Evolutionary conservation across 92 coral and sea anemone genomes (phyloP), one percentile per base, ranked within the genome.

Genomic region (Epizoanthus fatuus): DNA sequence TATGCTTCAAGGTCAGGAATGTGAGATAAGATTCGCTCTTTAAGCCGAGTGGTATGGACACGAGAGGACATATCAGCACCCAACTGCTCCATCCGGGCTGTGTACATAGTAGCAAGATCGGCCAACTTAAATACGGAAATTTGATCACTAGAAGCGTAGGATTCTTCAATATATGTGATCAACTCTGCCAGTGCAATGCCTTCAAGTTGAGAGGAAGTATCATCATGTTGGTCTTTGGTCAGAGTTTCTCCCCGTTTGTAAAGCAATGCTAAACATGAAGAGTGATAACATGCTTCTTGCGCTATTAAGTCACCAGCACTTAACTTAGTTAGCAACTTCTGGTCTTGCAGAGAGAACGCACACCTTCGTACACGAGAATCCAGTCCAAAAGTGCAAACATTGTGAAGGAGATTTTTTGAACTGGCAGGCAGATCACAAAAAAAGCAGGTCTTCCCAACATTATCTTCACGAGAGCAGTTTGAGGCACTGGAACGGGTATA

Each of bases 231-330:
- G 57, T 67, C 74, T 70, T 56, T 73, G 80, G 39, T 16, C 53
- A 63, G 32, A 15, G 86, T 14, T 25, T 60, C 62, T 40, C 69
- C 83, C 74, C 57, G 68, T n/a, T 88, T 92, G 74, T 88, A 81
- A 35, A 92, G 83, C 3, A 62, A 47, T 47, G 84, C 68, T 49
- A 92, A 7, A 72, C 95, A 92, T 11, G 87, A 32, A 15, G 72
- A 35, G 69, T 92, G 92, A 80, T 92, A 88, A 1, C 72, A 57
- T 47, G 92, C 88, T 54, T 92, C 92, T 53, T 38, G 66, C 1
- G 95, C 95, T 12, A 92, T 83, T 44, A 92, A 64, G 55, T 92
- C 95, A 16, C 88, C 92, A 32, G 52, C 86, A 79, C 95, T 89
- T 25, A 92, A 86, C 63, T 88, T 92, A 32, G 86, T 67, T 64